These are phyloP conservation scores for Nycticebus coucang DNA, from an alignment of 2,113 vertebrate species.

Conservation along the genomic window DNA sequence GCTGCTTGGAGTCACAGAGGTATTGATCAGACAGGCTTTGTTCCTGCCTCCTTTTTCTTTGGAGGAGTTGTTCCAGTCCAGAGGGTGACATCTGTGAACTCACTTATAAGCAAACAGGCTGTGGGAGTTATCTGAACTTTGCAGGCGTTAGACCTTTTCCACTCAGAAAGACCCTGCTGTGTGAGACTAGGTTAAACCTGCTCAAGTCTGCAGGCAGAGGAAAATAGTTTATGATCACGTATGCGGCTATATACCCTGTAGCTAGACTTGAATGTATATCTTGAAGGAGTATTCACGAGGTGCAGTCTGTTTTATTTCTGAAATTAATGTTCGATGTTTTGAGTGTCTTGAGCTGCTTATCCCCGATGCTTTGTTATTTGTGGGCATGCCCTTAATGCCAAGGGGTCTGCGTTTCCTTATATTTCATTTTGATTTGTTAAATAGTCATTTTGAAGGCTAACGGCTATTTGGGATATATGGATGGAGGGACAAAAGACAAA, in stretches of 20 bases:
- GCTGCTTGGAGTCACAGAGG: not conserved
- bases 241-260: not conserved
- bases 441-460: not conserved
- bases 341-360: constrained; percentile 14
- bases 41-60: constrained; percentile 29
- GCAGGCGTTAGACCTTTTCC: not conserved
- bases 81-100: constrained; percentile 23
- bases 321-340: not conserved
- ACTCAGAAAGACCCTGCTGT: constrained; percentile 33
- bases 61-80: not conserved
- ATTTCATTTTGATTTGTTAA: not conserved
- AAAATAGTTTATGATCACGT: not conserved
- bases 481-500: not conserved
- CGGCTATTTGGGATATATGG: not conserved
- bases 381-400: not conserved
- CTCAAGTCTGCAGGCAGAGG: not conserved
- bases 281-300: not conserved
- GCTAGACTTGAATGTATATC: not conserved
- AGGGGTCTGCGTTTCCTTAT: not conserved
- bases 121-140: constrained; percentile 6
- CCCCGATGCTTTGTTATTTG: not conserved
- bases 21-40: constrained; percentile 47
- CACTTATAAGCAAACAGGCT: constrained; percentile 39
- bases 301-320: constrained; percentile 6
- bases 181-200: constrained; percentile 32